A percentile compares a stretch with the other conserved stretches of the same genome.
Evolutionary conservation across 1,140 invertebrate species (phyloP).

Genomic region (Cylas formicarius): DNA sequence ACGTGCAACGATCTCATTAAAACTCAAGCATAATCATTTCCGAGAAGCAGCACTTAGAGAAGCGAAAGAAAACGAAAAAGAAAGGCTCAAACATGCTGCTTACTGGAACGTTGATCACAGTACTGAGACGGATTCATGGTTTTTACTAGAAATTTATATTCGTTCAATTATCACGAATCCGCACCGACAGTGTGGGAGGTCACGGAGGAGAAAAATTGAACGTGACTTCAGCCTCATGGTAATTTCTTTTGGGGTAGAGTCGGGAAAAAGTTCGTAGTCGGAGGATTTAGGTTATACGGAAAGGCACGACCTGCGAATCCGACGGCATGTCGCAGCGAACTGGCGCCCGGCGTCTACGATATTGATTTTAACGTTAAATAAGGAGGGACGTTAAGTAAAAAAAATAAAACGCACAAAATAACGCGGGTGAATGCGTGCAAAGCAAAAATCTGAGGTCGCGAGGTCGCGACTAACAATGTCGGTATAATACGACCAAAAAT

Average conservation of each 20-base stretch:
- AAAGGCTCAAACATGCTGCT: no score
- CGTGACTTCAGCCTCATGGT: background rate
- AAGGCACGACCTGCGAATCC: constrained; percentile 5
- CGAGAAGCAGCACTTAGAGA: no score
- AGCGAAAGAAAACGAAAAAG: no score
- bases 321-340: constrained; percentile 14
- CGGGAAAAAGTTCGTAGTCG: constrained; percentile 3
- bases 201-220: no score
- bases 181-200: no score
- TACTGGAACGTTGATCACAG: constrained; percentile 39
- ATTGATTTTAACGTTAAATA: constrained; percentile 14
- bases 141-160: constrained; percentile 8
- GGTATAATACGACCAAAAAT: no score
- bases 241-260: background rate
- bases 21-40: no score
- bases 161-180: no score
- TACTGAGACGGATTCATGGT: constrained; percentile 40
- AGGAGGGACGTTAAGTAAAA: background rate
- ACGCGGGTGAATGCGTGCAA: no score
- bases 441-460: no score
- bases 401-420: constrained; percentile 3
- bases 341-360: constrained; percentile 17
- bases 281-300: constrained; percentile 16
- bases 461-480: no score
- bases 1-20: no score